phyloP scores from a whole-genome alignment of 92 coral and sea anemone genomes.

The Pocillopora grandis region DNA sequence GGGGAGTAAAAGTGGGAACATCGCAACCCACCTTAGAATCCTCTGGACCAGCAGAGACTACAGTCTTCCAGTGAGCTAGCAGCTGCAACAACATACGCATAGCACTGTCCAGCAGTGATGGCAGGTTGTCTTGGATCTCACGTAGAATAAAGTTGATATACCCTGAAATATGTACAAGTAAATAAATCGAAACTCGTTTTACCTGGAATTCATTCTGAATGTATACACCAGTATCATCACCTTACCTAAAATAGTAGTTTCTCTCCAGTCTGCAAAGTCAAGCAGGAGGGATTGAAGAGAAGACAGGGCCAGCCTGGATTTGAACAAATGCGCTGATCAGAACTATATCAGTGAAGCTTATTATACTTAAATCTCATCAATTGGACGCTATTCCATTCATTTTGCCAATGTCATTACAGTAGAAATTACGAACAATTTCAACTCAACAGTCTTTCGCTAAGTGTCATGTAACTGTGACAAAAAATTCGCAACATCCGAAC shows the following conservation, averaged over 20 bases:
- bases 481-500: no score
- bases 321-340: neutral
- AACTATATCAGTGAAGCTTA: no score
- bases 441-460: no score
- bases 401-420: no score
- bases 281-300: constrained; percentile 92
- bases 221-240: neutral
- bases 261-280: constrained; percentile 98
- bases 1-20: no score
- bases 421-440: no score
- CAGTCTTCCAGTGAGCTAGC: constrained; percentile 92
- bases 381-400: no score
- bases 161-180: constrained; percentile 38
- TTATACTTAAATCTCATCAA: no score
- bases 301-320: constrained; percentile 93
- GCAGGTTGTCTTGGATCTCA: constrained; percentile 92
- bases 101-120: constrained; percentile 98
- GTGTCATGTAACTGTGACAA: no score
- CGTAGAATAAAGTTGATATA: constrained; percentile 92
- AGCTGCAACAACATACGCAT: constrained; percentile 95
- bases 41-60: constrained; percentile 68
- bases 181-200: neutral
- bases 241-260: constrained; percentile 87
- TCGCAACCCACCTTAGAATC: constrained; percentile 52
- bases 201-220: neutral